Evolutionary conservation across 92 coral and sea anemone species (phyloP), one percentile per base, ranked within the genome.

Genomic region (Epizoanthus scotinus): DNA sequence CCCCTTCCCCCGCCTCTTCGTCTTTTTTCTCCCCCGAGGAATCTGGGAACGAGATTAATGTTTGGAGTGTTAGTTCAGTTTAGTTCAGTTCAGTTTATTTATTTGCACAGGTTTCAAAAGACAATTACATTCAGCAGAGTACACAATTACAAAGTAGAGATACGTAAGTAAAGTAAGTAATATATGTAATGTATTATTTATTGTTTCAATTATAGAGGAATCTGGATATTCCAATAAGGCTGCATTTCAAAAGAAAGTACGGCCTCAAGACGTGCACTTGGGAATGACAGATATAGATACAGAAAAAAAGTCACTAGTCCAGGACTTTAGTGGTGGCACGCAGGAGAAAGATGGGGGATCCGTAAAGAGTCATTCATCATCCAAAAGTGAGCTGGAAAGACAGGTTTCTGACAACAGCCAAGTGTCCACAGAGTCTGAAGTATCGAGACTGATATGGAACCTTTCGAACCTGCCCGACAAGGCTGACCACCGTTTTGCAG

Each of bases 381-480:
- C 20, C 42, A 82, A 53, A 36, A 69, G 60, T 9, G 42, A 67
- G 20, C 8, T 69, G 22, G 50, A 54, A 44, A 68, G 78, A 25
- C 69, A 73, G 19, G 12, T 67, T 18, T 88, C 91, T 8, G 71
- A 71, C 40, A 47, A 63, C 60, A 84, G 91, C 27, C 70, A 58
- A 52, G 63, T 83, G 31, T 88, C 91, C 6, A 88, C 91, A 9
- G 83, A 63, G 3, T 88, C 91, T 7, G 86, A 84, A 42, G 81
- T 92, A 34, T 92, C 97, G n/a, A 72, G 84, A 52, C 21, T 72
- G 70, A 71, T 79, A 15, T 87, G 91, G 84, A 83, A 87, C 22
- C 72, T 85, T 2, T 83, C 94, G 9, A 67, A 82, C 55, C 42
- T 92, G 8, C 94, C 97, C 21, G 88, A 84, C 40, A 90, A 89